Base-by-base conservation (phyloP, 2,797 vertebrate genomes). In the Acestrorhynchus altus region DNA sequence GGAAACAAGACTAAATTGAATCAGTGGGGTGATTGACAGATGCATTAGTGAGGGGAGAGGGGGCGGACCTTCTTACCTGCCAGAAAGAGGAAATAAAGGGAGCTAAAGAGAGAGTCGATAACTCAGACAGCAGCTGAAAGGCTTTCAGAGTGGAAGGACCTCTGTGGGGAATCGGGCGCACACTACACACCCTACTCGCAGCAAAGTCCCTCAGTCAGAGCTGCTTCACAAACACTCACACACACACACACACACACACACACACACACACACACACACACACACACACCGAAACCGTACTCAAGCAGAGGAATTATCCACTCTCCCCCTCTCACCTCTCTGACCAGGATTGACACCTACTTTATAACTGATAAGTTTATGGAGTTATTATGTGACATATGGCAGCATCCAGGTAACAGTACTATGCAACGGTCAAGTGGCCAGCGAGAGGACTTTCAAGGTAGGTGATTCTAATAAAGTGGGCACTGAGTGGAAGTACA, bases 1-100 rank as follows among this genome's bases (percentile, higher is more conserved):
- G 81, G 84, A 91, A 91, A 89, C 83, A 61, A 86, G 83, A 83
- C 79, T 76, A 83, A 90, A 91, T 89, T 87, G 84, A 87, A 91
- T 91, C 83, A 85, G 84, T n/a, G 75, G 54, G 72, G 54, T 89
- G 90, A 92, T 84, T 89, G 90, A 88, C 89, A 86, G 87, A 77
- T 67, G 82, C 83, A 90, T 90, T 87, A 90, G 85, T 80, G 85
- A 69, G 47, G 57, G 68, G 0, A 60, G 76, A 77, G 51, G 78
- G 61, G 67, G 81, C 74, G 39, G 69, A 71, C 68, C 72, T 51
- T 52, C 61, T 51, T 66, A 68, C 59, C 66, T 82, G 69, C 81
- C 81, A 83, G 67, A 44, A 78, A 65, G 51, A 59, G 60, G 78
- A 67, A 83, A 79, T 57, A 15, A 76, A 64, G 76, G 11, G 31